A percentile compares a stretch with the other conserved stretches of the same genome.
Evolutionary conservation across 1,140 invertebrate species (phyloP).

Genomic region (Drosophila eugracilis): DNA sequence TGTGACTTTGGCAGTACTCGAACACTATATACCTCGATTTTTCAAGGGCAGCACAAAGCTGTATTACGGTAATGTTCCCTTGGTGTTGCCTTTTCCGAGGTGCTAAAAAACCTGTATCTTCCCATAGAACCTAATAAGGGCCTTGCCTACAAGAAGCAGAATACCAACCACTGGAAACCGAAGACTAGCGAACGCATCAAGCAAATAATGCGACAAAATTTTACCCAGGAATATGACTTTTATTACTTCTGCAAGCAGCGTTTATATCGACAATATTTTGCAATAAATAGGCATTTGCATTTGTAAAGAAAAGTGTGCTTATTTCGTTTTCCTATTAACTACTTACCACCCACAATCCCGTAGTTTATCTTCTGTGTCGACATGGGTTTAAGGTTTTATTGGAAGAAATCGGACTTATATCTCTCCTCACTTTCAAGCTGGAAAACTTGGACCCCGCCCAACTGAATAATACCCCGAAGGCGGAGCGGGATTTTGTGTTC

Average conservation of each 20-base stretch:
- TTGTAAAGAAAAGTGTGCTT: constrained; percentile 1
- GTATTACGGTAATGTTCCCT: constrained; percentile 88
- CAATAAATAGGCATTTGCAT: constrained; percentile 53
- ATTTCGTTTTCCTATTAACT: constrained; percentile 29
- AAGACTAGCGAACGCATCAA: constrained; percentile 53
- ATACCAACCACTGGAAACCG: constrained; percentile 69
- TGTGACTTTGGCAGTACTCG: constrained; percentile 91
- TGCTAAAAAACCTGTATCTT: background rate
- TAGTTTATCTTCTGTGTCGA: constrained; percentile 7
- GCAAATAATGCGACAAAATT: constrained; percentile 54
- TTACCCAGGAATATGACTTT: constrained; percentile 71
- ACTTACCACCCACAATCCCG: background rate
- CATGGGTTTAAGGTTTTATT: background rate
- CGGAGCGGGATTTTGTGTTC: constrained; percentile 88
- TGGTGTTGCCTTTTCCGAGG: constrained; percentile 64
- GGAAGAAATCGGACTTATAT: constrained; percentile 1
- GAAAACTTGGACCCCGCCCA: constrained; percentile 62
- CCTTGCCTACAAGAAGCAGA: constrained; percentile 38
- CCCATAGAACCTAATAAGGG: constrained; percentile 34
- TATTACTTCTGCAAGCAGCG: constrained; percentile 75
- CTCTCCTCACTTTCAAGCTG: constrained; percentile 56
- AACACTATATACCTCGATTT: constrained; percentile 92
- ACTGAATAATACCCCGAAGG: constrained; percentile 91
- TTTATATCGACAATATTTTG: constrained; percentile 68
- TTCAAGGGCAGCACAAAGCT: constrained; percentile 90